Evolutionary conservation across 2,888 invertebrate genomes (phyloP).

Genomic region (Ametastegia equiseti): DNA sequence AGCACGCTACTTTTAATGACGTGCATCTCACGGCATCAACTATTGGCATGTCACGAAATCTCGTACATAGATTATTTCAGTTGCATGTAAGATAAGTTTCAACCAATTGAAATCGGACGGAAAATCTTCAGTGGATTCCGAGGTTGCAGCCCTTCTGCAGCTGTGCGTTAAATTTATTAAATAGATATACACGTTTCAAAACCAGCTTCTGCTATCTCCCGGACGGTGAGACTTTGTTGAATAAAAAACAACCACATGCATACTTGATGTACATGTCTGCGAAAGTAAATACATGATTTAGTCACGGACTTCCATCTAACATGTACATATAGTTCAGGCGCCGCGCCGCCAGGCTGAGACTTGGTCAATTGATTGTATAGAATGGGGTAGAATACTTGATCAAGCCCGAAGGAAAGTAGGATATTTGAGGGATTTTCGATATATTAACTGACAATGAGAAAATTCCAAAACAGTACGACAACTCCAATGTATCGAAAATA

Average conservation of each 20-base stretch:
- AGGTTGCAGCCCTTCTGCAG: not conserved
- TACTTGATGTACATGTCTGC: not conserved
- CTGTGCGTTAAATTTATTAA: not conserved
- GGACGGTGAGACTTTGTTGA: not conserved
- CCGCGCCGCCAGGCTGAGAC: constrained; percentile 16
- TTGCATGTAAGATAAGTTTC: constrained; percentile 1
- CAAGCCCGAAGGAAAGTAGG: constrained; percentile 1
- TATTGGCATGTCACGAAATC: constrained; percentile 40
- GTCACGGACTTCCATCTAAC: constrained; percentile 17
- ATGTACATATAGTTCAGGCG: constrained; percentile 1
- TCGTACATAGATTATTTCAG: constrained; percentile 20
- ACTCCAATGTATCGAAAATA: not conserved
- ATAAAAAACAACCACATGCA: not conserved
- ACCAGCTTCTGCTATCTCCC: not conserved
- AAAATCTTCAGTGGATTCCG: not conserved
- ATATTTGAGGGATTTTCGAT: not conserved
- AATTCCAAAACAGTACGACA: not conserved
- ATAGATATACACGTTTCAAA: not conserved
- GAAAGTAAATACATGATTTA: not conserved
- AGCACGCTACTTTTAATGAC: constrained; percentile 37
- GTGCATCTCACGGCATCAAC: constrained; percentile 40
- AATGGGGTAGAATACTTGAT: constrained; percentile 28
- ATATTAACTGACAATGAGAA: not conserved
- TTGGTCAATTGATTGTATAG: constrained; percentile 21
- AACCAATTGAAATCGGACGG: constrained; percentile 10